phyloP scores from a whole-genome alignment of 2,113 vertebrate species.

The Chaetura pelagica region DNA sequence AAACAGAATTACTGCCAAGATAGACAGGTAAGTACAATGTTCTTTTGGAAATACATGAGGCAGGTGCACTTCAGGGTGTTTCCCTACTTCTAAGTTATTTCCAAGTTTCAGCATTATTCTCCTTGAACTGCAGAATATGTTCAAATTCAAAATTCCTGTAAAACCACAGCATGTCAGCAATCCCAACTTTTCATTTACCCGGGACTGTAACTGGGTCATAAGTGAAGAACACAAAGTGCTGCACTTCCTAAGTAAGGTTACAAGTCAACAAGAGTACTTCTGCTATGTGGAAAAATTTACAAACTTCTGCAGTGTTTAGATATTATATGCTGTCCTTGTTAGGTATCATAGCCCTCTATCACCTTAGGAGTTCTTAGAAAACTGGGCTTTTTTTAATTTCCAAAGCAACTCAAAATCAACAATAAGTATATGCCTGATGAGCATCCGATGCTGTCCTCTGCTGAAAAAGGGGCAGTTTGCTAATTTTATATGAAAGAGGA shows the following conservation, averaged over 20 bases:
- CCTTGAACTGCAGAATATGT: neutral
- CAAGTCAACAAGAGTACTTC: neutral
- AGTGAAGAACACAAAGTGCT: neutral
- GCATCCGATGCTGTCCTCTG: neutral
- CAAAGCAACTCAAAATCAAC: neutral
- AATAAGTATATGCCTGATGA: accelerated
- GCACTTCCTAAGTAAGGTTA: neutral
- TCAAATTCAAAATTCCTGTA: neutral
- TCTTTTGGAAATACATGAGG: neutral
- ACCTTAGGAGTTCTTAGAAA: neutral
- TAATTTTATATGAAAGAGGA: neutral
- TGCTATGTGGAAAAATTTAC: neutral
- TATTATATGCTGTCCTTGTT: neutral
- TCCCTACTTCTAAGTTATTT: neutral
- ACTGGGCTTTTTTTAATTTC: neutral
- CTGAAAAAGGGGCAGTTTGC: neutral
- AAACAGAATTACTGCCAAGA: neutral
- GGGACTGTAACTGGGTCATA: neutral
- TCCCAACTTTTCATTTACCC: neutral
- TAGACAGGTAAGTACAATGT: neutral
- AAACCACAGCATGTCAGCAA: neutral
- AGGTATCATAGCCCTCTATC: neutral
- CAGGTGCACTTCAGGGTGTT: neutral
- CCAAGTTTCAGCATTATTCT: neutral
- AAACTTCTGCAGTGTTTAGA: neutral